Evolutionary conservation across 2,888 invertebrate genomes (phyloP), one percentile per base, ranked within the genome.

Genomic region (Dorcus parallelipipedus): DNA sequence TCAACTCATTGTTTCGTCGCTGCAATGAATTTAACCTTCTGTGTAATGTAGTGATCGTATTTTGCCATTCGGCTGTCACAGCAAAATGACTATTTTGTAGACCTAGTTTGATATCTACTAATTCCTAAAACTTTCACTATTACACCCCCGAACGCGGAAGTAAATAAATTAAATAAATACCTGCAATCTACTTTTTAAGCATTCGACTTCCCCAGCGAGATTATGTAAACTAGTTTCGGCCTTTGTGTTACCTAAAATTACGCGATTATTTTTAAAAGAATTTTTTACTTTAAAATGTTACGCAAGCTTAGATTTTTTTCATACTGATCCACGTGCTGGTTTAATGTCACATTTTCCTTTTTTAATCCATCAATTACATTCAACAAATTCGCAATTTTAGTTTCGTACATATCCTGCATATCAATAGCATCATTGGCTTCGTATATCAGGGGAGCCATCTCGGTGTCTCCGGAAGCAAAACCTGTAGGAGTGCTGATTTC

Each of bases 1-100:
- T 58, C 8, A 64, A 45, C 7, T 59, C 59, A 26, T 33, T 48
- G 50, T 62, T 63, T 51, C 64, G 56, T 9, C 49, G 50, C 41
- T 64, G 65, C 48, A 62, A 41, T 4, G 20, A 38, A 2, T 51
- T 40, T 1, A 68, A 38, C 45, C 61, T 65, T 43, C 60, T 63
- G 6, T 63, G 62, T 10, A 68, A 60, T 3, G 52, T 38, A 2
- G 54, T 49, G 14, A 67, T 53, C 2, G 59, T 59, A 17, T 20
- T 56, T 59, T 68, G 63, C 65, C 64, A 68, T 49, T 67, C 63
- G 2, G 57, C 33, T 6, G 63, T 42, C 2, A 61, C 59, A 7
- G 52, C 51, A 23, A 53, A 38, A 40, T 64, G 59, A 39, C 62
- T 65, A 41, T 43, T 65, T 58, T 67, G 61, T 9, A 66, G 23